Base-by-base conservation (phyloP, 2,888 invertebrate genomes). In the Phoronis australis region DNA sequence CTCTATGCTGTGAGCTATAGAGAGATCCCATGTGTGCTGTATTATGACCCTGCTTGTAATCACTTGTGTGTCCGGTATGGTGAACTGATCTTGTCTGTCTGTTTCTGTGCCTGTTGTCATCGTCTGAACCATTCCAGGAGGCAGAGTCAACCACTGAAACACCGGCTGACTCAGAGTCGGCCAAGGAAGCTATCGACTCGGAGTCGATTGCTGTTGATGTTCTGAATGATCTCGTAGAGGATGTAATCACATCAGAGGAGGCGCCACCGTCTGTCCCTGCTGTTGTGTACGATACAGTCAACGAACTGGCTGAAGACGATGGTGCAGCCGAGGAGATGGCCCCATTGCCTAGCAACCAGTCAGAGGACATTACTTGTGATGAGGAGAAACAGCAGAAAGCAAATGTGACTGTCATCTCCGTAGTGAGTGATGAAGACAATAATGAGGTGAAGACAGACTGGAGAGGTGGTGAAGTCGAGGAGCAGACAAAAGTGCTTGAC, bases 221-320 rank as follows among this genome's bases (percentile, higher is more conserved):
- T 37, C 58, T 73, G 4, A 65, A 68, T 42, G 69, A 69, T 37
- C 61, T 76, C 25, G 66, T 75, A 25, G 65, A 71, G 48, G 75
- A 75, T 45, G 75, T 76, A 20, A 64, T 76, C 31, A 60, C 51
- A n/a, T 73, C 72, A n/a, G 66, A 67, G 20, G 65, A 65, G 6
- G 57, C 49, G 5, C 61, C 66, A 44, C 74, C 74, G 3, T 75
- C 75, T 9, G 65, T 75, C 21, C 69, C 74, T 12, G 65, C 59
- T 25, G 72, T 74, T 22, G 75, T 75, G 9, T 60, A 70, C n/a
- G 71, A 69, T 41, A 65, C 70, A 1, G 67, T 75, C 42, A 62
- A 69, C 23, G 69, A 71, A 23, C 59, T 71, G 12, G 61, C 68
- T 6, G 55, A 53, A 22, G 60, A 63, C 40, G 52, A n/a, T n/a